These are phyloP conservation scores for Laupala kohalensis DNA, from an alignment of 1,140 invertebrate species.

Conservation along the genomic window DNA sequence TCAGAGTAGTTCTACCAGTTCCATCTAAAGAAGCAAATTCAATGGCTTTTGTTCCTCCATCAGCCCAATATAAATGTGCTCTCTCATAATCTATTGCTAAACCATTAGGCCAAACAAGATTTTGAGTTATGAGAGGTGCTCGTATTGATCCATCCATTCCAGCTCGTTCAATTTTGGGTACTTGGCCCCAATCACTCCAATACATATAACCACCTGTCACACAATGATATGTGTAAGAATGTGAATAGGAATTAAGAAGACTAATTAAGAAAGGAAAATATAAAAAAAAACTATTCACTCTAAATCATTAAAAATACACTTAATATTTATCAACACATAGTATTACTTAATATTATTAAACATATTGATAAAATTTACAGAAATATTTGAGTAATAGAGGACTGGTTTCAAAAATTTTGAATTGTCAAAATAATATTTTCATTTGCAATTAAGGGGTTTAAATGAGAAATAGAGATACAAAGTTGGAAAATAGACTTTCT, in stretches of 20 bases:
- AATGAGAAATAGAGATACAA: not conserved
- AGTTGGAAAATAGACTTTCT: not conserved
- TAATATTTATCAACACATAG: too few relatives aligned
- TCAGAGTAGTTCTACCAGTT: conserved; percentile 47
- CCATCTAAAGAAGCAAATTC: conserved; percentile 74
- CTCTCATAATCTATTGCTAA: conserved; percentile 61
- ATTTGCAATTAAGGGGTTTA: not conserved
- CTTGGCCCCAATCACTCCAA: conserved; percentile 79
- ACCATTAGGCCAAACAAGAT: conserved; percentile 68
- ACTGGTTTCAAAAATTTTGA: too few relatives aligned
- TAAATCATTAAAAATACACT: too few relatives aligned
- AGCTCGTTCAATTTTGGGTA: conserved; percentile 69
- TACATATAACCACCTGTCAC: conserved; percentile 66
- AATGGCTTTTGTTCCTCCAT: conserved; percentile 64
- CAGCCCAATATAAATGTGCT: conserved; percentile 65
- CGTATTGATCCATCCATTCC: conserved; percentile 71
- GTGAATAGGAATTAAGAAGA: not conserved
- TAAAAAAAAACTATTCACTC: too few relatives aligned
- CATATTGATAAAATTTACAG: too few relatives aligned
- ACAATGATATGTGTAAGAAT: too few relatives aligned
- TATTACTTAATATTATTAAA: too few relatives aligned
- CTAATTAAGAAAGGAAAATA: too few relatives aligned
- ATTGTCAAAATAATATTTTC: not conserved
- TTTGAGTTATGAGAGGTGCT: conserved; percentile 46
- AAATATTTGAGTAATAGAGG: too few relatives aligned